Evolutionary conservation across 2,113 vertebrate species (phyloP).

Genomic region (Microcebus tavaratra): DNA sequence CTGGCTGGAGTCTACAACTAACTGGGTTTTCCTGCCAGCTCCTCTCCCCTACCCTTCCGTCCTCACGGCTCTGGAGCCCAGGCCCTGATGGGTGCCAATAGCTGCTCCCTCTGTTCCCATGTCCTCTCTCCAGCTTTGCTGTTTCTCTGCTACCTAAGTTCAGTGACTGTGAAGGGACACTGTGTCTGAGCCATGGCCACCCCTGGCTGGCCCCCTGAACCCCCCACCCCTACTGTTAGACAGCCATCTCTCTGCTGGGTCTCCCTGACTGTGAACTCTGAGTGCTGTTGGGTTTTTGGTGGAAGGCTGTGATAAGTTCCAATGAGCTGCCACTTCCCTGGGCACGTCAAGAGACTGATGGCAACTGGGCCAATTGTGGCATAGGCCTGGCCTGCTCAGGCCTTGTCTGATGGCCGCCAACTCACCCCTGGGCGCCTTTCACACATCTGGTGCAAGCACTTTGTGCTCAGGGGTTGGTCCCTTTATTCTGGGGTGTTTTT

Average conservation of each 20-base stretch:
- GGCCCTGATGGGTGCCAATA: not conserved
- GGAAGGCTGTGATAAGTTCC: constrained; percentile 66
- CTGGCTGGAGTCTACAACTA: not conserved
- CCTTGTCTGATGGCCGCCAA: not conserved
- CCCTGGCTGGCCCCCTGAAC: constrained; percentile 65
- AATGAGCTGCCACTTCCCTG: constrained; percentile 74
- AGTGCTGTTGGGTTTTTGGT: constrained; percentile 55
- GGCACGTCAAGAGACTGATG: not conserved
- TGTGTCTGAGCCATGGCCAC: constrained; percentile 77
- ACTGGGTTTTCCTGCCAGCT: not conserved
- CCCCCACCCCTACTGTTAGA: constrained; percentile 75
- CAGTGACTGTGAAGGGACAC: constrained; percentile 13
- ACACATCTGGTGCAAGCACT: not conserved
- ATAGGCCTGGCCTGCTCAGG: not conserved
- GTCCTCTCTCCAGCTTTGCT: constrained; percentile 76
- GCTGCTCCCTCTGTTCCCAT: not conserved
- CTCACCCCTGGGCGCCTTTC: not conserved
- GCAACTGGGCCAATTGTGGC: not conserved
- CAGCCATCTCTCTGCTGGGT: constrained; percentile 77
- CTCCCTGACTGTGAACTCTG: not conserved
- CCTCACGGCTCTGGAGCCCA: not conserved
- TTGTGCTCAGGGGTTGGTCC: not conserved
- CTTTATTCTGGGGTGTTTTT: constrained; percentile 27
- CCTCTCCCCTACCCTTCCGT: not conserved
- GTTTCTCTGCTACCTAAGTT: constrained; percentile 71